Conservation (phyloP, 2,797 vertebrate genomes). For the Siniperca undulata region DNA sequence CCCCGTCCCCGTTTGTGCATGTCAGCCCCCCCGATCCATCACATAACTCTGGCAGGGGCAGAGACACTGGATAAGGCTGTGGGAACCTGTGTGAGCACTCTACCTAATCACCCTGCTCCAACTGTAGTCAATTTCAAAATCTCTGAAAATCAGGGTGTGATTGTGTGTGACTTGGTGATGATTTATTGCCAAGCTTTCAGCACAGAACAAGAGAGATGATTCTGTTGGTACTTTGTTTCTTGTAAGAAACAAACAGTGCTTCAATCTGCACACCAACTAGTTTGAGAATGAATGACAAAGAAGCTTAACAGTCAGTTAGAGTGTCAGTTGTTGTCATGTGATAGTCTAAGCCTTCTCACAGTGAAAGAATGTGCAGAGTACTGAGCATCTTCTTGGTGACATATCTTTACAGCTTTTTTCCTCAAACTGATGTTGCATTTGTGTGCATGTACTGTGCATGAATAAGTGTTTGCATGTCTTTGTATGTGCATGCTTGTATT, state of each 20-base stretch:
- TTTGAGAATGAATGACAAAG: constrained; percentile 1
- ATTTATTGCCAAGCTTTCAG: background rate
- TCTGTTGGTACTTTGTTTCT: background rate
- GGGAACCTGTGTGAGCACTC: constrained; percentile 71
- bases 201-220: background rate
- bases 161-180: background rate
- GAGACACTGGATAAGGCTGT: constrained; percentile 83
- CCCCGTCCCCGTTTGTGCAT: constrained; percentile 72
- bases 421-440: constrained; percentile 1
- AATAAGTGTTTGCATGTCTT: background rate
- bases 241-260: background rate
- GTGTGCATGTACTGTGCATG: background rate
- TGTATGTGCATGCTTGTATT: constrained; percentile 16
- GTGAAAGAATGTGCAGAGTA: constrained; percentile 13
- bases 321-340: constrained; percentile 28
- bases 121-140: constrained; percentile 47
- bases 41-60: constrained; percentile 79
- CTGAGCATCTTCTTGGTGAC: background rate
- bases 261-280: background rate
- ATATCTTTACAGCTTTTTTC: background rate
- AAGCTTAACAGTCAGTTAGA: constrained; percentile 9
- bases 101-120: constrained; percentile 48
- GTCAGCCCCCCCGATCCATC: constrained; percentile 71
- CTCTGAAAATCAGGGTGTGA: constrained; percentile 18
- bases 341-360: background rate